Evolutionary conservation across 2,797 vertebrate genomes (phyloP), one percentile per base, ranked within the genome.

Genomic region (Mus caroli): DNA sequence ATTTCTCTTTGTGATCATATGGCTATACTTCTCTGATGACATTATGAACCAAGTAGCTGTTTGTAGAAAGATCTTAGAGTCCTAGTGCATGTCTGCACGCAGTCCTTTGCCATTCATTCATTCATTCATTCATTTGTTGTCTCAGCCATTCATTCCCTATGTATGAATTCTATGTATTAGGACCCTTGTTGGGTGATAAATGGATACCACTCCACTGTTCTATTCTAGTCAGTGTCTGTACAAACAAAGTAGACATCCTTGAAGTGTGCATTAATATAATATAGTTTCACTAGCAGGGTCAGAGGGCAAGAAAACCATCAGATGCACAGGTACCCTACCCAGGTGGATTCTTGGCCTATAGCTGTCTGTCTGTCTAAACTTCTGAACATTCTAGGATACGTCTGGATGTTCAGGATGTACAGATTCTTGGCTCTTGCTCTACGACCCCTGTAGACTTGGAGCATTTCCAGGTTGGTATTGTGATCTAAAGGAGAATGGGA

Each of bases 331-430:
- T 73, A 88, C 94, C 37, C 52, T 75, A 79, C 62, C 43, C 52
- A 83, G 22, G 34, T 62, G 20, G 6, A 5, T 92, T 67, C 79
- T 94, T 94, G 89, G 94, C 62, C 54, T 37, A 24, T 19, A 73
- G 79, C 94, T 87, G n/a, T 84, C 43, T 88, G 24, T 40, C 56
- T 58, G 56, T 6, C 58, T 60, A 86, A 94, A 79, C 56, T 34
- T 93, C 54, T 71, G 52, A 52, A 37, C 79, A 64, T 94, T 91
- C 87, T 88, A 0, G 20, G 92, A 93, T 80, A 58, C 6, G 37
- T 87, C 79, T 95, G 56, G 54, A 76, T 83, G 31, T 52, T 84
- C 94, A 96, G 95, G 79, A 96, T 94, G 71, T 62, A 56, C 37
- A 92, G 3, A 75, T 24, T 50, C 60, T 50, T 31, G 62, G 26